phyloP scores from a whole-genome alignment of 1,140 invertebrate genomes.

The Macrostomum lignano region DNA sequence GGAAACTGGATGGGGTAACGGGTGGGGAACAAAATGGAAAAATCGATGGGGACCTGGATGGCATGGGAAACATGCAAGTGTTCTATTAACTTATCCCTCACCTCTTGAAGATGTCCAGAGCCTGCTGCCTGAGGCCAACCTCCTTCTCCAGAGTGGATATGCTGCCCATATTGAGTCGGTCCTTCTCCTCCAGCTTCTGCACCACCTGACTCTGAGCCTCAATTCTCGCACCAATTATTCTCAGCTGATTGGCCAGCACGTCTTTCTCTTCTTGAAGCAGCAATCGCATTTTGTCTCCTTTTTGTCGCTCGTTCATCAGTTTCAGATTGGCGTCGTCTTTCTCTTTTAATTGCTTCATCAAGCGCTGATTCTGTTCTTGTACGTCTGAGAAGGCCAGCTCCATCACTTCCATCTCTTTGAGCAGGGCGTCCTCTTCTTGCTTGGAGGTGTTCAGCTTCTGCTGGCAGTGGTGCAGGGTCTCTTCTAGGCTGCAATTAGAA shows the following conservation, averaged over 20 bases:
- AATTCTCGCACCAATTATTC: conserved; percentile 59
- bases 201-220: conserved; percentile 80
- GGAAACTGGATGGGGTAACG: no score
- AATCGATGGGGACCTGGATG: no score
- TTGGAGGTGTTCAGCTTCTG: neutral
- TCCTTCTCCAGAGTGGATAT: conserved; percentile 78
- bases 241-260: conserved; percentile 53
- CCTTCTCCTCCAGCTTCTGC: conserved; percentile 79
- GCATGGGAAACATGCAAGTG: no score
- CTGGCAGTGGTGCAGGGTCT: neutral
- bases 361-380: conserved; percentile 83
- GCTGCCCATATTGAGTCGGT: conserved; percentile 62
- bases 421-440: conserved; percentile 62
- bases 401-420: conserved; percentile 91
- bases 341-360: conserved; percentile 76
- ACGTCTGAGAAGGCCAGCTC: conserved; percentile 96
- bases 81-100: no score
- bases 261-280: conserved; percentile 72
- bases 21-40: no score
- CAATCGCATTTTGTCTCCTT: conserved; percentile 80
- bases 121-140: conserved; percentile 30
- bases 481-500: conserved; percentile 1
- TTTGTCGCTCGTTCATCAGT: conserved; percentile 85
- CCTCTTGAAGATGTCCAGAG: conserved; percentile 79
- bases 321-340: conserved; percentile 99